These are phyloP conservation scores for Ennomos quercinarius DNA, from an alignment of 2,888 invertebrate species.

Conservation along the genomic window DNA sequence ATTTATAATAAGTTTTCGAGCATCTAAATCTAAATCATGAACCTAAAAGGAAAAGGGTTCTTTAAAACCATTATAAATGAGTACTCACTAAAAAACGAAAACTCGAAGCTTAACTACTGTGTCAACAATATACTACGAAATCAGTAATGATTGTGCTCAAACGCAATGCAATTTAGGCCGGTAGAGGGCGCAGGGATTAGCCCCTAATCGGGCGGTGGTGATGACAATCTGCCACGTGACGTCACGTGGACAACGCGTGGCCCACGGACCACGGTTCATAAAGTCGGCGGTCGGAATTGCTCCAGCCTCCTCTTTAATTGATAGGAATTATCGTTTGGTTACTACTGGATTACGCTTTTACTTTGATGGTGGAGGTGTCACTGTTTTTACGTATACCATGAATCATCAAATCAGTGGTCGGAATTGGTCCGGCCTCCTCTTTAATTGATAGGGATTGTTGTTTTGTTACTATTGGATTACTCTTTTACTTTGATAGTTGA, in stretches of 20 bases:
- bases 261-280: slow-evolving; percentile 26
- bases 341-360: background rate
- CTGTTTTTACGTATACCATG: too few relatives aligned
- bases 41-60: too few relatives aligned
- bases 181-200: slow-evolving; percentile 75
- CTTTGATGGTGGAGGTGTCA: background rate
- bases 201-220: slow-evolving; percentile 76
- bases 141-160: slow-evolving; percentile 67
- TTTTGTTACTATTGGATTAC: slow-evolving; percentile 8
- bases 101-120: slow-evolving; percentile 15
- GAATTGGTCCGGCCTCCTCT: slow-evolving; percentile 38
- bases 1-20: too few relatives aligned
- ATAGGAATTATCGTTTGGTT: slow-evolving; percentile 31
- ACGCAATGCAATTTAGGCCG: slow-evolving; percentile 64
- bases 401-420: slow-evolving; percentile 35
- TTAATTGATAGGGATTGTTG: slow-evolving; percentile 37
- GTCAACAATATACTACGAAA: background rate
- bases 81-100: too few relatives aligned
- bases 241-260: slow-evolving; percentile 35
- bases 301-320: slow-evolving; percentile 39
- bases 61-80: too few relatives aligned
- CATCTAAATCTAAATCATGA: too few relatives aligned
- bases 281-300: slow-evolving; percentile 36
- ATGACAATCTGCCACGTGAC: slow-evolving; percentile 73
- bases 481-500: background rate